These are phyloP conservation scores for Antennarius striatus DNA, from an alignment of 2,113 vertebrate species.

Conservation along the genomic window DNA sequence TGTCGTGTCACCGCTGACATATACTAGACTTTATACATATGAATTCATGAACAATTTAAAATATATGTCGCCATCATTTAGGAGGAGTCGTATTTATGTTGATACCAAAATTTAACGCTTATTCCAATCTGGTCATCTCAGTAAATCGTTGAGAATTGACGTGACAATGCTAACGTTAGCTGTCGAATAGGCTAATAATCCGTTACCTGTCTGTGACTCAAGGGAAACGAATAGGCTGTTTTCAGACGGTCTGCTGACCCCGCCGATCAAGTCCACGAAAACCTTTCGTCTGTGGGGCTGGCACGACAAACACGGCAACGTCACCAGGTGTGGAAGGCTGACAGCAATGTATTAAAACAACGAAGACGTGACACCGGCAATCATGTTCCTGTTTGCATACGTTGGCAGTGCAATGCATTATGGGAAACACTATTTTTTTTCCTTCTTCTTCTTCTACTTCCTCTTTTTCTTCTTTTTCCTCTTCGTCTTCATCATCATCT, in stretches of 20 bases:
- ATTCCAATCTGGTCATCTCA: not conserved
- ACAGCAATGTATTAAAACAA: conserved; percentile 1
- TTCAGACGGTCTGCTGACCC: conserved; percentile 29
- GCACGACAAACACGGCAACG: not conserved
- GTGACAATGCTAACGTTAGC: conserved; percentile 43
- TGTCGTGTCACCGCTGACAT: conserved; percentile 37
- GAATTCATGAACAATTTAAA: not conserved
- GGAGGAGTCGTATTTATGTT: not conserved
- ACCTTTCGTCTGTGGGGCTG: conserved; percentile 10
- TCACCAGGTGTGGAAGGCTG: conserved; percentile 24
- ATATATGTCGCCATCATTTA: not conserved
- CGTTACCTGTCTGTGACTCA: conserved; percentile 61
- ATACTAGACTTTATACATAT: not conserved
- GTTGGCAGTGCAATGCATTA: conserved; percentile 75
- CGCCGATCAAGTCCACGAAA: not conserved
- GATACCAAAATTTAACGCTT: too few species aligned
- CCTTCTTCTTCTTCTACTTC: not conserved
- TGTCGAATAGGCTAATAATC: not conserved
- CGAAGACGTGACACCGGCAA: conserved; percentile 51
- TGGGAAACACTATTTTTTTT: conserved; percentile 39
- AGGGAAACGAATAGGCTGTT: conserved; percentile 19
- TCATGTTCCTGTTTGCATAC: conserved; percentile 80
- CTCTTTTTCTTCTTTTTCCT: not conserved
- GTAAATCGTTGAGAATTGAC: not conserved
- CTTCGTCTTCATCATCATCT: not conserved